Percentiles rank a stretch among this genome's conserved stretches.
Evolutionary conservation across 2,113 vertebrate species (phyloP).

Genomic region (Leuciscus idus): DNA sequence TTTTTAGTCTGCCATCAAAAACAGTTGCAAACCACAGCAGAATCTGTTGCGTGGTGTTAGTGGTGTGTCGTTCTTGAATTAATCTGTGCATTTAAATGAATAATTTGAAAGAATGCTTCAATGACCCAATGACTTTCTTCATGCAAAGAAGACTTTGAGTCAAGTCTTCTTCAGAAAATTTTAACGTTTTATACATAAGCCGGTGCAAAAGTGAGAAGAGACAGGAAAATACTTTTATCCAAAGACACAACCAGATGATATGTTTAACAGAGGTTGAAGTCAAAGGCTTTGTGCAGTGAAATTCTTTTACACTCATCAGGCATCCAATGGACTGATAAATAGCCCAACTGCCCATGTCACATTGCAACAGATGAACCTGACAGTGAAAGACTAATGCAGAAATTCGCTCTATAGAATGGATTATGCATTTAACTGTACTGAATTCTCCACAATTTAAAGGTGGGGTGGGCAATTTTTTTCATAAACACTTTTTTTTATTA

Average conservation of each 20-base stretch:
- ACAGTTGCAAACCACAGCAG: background rate
- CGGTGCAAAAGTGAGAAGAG: background rate
- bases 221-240: background rate
- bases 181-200: background rate
- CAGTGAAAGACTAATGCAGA: conserved; percentile 49
- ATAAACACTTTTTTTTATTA: too few species aligned
- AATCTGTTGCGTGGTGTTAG: background rate
- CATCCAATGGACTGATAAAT: conserved; percentile 42
- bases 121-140: background rate
- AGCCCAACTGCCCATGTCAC: conserved; percentile 48
- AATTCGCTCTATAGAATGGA: conserved; percentile 32
- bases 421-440: conserved; percentile 1
- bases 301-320: background rate
- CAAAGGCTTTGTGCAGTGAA: background rate
- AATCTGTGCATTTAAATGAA: background rate
- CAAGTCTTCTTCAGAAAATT: background rate
- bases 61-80: background rate
- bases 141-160: background rate
- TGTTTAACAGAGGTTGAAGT: background rate
- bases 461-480: too few species aligned
- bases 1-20: background rate
- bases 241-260: background rate
- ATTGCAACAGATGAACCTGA: conserved; percentile 42
- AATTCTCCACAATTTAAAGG: background rate
- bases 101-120: background rate